phyloP scores from a whole-genome alignment of 2,888 invertebrate species.

The Dioctria linearis region DNA sequence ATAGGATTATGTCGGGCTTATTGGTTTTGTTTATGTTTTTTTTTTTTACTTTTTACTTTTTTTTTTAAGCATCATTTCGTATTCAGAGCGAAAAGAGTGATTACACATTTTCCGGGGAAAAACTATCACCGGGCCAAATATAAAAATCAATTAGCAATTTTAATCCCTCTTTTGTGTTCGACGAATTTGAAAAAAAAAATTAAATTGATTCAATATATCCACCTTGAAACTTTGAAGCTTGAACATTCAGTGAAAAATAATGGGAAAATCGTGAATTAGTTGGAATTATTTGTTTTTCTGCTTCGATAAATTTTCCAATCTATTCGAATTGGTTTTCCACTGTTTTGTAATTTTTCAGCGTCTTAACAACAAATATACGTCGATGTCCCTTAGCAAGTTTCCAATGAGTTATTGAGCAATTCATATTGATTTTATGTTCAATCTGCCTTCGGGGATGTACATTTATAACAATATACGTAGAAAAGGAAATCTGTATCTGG shows the following conservation, averaged over 20 bases:
- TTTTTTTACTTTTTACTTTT: too few relatives aligned
- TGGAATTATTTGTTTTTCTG: neutral
- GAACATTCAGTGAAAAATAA: constrained; percentile 10
- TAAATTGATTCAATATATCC: neutral
- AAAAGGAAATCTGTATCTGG: constrained; percentile 12
- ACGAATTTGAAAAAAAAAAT: neutral
- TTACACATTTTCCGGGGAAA: constrained; percentile 1
- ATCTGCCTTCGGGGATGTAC: neutral
- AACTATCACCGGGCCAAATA: neutral
- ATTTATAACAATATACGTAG: neutral
- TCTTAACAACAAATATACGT: neutral
- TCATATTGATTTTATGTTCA: constrained; percentile 31
- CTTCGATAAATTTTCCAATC: neutral
- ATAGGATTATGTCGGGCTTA: neutral
- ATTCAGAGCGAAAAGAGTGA: constrained; percentile 14
- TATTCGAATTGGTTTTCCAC: neutral
- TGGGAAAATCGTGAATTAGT: neutral
- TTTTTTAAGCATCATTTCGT: neutral
- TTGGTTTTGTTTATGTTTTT: neutral
- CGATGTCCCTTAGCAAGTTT: constrained; percentile 13
- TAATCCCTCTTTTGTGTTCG: neutral
- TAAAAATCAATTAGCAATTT: neutral
- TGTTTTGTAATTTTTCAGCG: neutral
- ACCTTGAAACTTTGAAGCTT: neutral
- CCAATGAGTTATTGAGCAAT: constrained; percentile 33